Evolutionary conservation across 1,140 invertebrate genomes (phyloP), one percentile per base, ranked within the genome.

Genomic region (Diorhabda elongata): DNA sequence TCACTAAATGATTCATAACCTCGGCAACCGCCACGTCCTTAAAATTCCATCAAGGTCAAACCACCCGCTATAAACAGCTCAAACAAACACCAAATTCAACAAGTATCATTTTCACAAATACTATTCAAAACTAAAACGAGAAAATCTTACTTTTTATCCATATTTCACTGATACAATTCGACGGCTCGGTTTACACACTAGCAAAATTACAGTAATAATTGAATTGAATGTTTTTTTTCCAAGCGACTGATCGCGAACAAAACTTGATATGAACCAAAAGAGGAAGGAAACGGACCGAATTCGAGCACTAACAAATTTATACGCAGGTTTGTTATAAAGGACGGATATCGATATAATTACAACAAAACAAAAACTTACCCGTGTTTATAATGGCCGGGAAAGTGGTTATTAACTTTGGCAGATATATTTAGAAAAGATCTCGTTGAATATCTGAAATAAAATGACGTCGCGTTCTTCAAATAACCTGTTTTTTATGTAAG

Each of bases 361-460:
- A 66, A 11, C 9, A 66, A 66, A 58, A 42, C 60, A 75, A 76
- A 77, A 76, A 85, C 86, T 83, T 85, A 87, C 86, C 87, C 86
- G 79, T 88, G 87, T 81, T 87, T 87, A 78, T 85, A 80, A 76
- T 84, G 83, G 71, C 84, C 81, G 73, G 82, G 77, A 74, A 84
- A 82, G 71, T 83, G 84, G 75, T 83, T 83, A 71, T 83, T 82
- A 73, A 83, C 81, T 80, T 86, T 87, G 75, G 84, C 82, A 79
- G 85, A 86, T 73, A 87, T 82, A 80, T 87, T 88, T 81, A 87
- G 79, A 80, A 86, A 85, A 69, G 85, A 87, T 78, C 87, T 87
- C 80, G 85, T 84, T 44, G 85, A 86, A 81, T 86, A 86, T 84
- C 85, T 87, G 85, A 69, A 83, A 83, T 79, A 78, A 76, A 77